phyloP scores from a whole-genome alignment of 2,797 vertebrate genomes.

The Mus caroli region DNA sequence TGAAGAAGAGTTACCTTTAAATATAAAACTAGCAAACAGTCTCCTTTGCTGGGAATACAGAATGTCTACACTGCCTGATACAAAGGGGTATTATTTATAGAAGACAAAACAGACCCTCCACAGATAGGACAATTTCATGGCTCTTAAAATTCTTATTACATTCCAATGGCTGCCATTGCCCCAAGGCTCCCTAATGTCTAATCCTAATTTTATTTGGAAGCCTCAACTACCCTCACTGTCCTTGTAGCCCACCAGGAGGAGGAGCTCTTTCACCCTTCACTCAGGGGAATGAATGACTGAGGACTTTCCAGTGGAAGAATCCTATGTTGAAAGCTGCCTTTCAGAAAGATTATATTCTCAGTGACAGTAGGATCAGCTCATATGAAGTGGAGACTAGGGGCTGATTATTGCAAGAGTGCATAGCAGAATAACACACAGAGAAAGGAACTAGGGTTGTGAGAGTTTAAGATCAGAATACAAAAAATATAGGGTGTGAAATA shows the following conservation, averaged over 20 bases:
- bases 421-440: not conserved
- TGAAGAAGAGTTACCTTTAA: constrained; percentile 48
- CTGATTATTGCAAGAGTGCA: constrained; percentile 17
- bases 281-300: not conserved
- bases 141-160: constrained; percentile 33
- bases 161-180: not conserved
- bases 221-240: not conserved
- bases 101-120: not conserved
- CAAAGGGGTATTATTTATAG: constrained; percentile 17
- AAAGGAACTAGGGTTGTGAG: not conserved
- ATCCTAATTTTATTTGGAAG: constrained; percentile 32
- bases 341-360: constrained; percentile 6
- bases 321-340: not conserved
- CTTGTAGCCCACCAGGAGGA: not conserved
- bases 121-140: not conserved
- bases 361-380: not conserved
- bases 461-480: constrained; percentile 16
- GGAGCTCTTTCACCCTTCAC: not conserved
- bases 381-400: not conserved
- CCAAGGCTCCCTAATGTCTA: not conserved
- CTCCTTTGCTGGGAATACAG: not conserved
- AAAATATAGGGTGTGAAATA: constrained; percentile 11
- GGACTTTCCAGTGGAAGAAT: constrained; percentile 32
- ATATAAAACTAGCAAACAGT: constrained; percentile 39
- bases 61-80: constrained; percentile 10